Percentiles rank a stretch among this genome's conserved stretches.
phyloP scores from a whole-genome alignment of 2,797 vertebrate species.

The Gallinago solitaria region DNA sequence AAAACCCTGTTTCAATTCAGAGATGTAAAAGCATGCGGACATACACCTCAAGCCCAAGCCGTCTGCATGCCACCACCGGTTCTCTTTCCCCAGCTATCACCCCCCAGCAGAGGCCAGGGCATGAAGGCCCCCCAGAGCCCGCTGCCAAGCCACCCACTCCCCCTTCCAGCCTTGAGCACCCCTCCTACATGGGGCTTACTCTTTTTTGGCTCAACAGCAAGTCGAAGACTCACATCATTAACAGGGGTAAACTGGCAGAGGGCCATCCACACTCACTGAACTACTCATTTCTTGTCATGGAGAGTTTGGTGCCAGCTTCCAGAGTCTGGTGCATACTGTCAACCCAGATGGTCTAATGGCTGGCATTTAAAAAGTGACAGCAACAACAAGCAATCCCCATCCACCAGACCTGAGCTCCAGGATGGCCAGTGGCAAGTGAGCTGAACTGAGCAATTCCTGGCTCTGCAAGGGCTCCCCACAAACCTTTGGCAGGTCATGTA shows the following conservation, averaged over 20 bases:
- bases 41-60: neutral
- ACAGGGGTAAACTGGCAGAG: neutral
- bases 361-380: conserved; percentile 32
- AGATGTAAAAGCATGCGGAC: neutral
- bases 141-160: neutral
- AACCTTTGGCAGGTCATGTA: neutral
- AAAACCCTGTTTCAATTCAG: neutral
- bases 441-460: neutral
- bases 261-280: neutral
- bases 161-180: neutral
- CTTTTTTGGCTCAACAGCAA: neutral
- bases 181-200: neutral
- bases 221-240: neutral
- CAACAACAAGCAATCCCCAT: neutral
- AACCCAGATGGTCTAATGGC: conserved; percentile 8
- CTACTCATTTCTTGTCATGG: neutral
- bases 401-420: neutral
- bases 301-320: neutral
- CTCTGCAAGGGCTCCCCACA: rapidly evolving
- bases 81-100: neutral
- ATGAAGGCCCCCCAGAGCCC: neutral
- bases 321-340: neutral
- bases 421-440: neutral
- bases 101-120: neutral
- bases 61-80: neutral